These are phyloP conservation scores for Candoia aspera DNA, from an alignment of 2,113 vertebrate species.

Conservation along the genomic window DNA sequence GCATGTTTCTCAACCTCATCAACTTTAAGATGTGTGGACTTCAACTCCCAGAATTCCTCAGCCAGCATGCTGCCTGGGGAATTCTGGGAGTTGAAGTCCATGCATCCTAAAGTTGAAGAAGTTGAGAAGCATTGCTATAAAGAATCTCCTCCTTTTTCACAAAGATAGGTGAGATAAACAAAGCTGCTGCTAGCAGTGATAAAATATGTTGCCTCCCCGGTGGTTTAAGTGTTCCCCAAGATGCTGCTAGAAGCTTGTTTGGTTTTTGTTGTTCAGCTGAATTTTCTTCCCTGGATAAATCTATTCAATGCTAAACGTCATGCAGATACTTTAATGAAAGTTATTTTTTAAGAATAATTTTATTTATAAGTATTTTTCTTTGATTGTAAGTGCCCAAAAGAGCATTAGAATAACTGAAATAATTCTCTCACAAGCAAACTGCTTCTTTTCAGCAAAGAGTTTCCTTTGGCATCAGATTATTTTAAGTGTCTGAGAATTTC, in stretches of 20 bases:
- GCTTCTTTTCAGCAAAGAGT: conserved; percentile 16
- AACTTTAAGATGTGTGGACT: neutral
- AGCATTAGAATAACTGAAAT: conserved; percentile 10
- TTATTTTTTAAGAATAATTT: conserved; percentile 4
- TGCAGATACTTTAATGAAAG: conserved; percentile 35
- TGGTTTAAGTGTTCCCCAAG: neutral
- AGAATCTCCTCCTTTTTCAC: neutral
- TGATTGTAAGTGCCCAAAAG: neutral
- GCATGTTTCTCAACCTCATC: neutral
- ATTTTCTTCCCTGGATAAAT: neutral
- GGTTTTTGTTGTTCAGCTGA: neutral
- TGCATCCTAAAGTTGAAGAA: neutral
- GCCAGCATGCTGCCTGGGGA: neutral
- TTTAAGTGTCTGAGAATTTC: conserved; percentile 30
- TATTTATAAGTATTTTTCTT: neutral
- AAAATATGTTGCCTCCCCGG: neutral
- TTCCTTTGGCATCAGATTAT: conserved; percentile 15
- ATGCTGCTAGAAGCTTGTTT: neutral
- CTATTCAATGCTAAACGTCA: conserved; percentile 5
- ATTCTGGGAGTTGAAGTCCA: neutral
- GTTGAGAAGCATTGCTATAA: neutral
- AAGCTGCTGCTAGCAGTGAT: neutral
- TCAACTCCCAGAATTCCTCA: neutral
- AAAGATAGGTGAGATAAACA: neutral
- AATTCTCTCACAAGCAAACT: neutral